These are phyloP conservation scores for Takifugu bimaculatus DNA, from an alignment of 2,113 vertebrate genomes.

Conservation along the genomic window DNA sequence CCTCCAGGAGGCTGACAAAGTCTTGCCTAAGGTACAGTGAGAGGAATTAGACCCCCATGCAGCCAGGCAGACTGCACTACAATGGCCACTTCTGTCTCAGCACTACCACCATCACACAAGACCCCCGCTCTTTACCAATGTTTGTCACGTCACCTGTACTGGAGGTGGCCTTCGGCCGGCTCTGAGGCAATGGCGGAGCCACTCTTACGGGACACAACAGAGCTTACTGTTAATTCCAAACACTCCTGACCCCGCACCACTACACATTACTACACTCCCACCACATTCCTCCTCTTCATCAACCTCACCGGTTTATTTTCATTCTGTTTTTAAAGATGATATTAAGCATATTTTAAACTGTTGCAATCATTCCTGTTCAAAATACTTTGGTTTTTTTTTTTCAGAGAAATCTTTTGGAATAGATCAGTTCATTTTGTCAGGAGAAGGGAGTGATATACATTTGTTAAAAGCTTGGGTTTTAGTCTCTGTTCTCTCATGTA, in stretches of 20 bases:
- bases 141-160: conserved; percentile 35
- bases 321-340: conserved; percentile 40
- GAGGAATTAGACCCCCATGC: conserved; percentile 22
- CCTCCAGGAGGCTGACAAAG: conserved; percentile 62
- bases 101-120: conserved; percentile 44
- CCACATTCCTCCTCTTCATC: conserved; percentile 65
- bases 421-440: conserved; percentile 61
- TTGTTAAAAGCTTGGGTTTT: conserved; percentile 47
- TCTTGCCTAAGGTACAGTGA: conserved; percentile 63
- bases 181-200: conserved; percentile 13
- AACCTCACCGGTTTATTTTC: conserved; percentile 46
- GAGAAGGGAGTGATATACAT: conserved; percentile 52
- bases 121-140: conserved; percentile 17
- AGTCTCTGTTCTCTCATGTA: conserved; percentile 51
- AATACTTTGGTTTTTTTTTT: conserved; percentile 48
- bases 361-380: conserved; percentile 64
- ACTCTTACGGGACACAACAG: conserved; percentile 34
- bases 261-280: conserved; percentile 50
- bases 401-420: conserved; percentile 62
- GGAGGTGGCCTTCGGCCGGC: conserved; percentile 31
- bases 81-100: conserved; percentile 49
- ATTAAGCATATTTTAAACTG: conserved; percentile 50
- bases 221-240: conserved; percentile 48
- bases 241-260: conserved; percentile 56
- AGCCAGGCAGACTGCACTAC: conserved; percentile 50